Conservation (phyloP, 2,797 vertebrate species). For the Phrynocephalus forsythii region DNA sequence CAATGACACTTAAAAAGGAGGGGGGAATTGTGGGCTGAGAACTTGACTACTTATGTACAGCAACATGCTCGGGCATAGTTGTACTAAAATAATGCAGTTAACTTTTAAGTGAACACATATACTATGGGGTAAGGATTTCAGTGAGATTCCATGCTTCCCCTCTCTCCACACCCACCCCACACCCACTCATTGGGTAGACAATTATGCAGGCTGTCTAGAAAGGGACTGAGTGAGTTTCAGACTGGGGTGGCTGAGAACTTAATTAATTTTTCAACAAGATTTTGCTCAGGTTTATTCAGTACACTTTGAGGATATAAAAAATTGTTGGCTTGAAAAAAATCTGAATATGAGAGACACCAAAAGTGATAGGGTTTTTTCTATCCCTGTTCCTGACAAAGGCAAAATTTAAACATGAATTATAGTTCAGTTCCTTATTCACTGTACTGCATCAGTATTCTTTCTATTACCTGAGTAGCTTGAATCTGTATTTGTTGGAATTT, state of each 20-base stretch:
- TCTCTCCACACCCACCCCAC: no score
- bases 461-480: not conserved
- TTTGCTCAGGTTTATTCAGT: no score
- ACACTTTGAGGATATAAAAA: no score
- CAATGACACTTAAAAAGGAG: no score
- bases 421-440: not conserved
- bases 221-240: not conserved
- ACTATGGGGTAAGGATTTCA: no score
- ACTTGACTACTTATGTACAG: not conserved
- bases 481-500: not conserved
- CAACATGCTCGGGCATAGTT: no score
- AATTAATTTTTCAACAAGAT: no score
- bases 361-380: no score
- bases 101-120: no score
- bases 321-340: no score
- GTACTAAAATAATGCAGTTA: not conserved
- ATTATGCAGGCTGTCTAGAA: not conserved
- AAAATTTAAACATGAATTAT: not conserved
- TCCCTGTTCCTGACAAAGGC: not conserved
- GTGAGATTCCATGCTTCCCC: not conserved
- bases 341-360: no score
- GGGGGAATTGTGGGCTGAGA: not conserved
- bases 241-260: no score
- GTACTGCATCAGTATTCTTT: not conserved
- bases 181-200: not conserved